Conservation (phyloP, 2,797 vertebrate species). For the Crenichthys baileyi region DNA sequence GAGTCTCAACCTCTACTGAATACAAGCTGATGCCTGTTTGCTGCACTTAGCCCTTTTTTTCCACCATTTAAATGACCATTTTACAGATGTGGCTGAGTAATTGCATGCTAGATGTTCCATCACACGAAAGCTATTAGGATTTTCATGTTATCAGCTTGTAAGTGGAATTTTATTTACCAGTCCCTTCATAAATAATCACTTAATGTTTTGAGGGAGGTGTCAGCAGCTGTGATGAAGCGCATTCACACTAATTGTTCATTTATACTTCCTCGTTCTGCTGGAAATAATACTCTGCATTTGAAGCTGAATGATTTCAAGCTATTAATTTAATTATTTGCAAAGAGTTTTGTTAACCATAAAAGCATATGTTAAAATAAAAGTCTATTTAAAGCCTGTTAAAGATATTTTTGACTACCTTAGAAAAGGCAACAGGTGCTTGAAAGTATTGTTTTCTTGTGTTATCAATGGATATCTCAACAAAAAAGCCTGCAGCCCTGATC, state of each 20-base stretch:
- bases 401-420: background rate
- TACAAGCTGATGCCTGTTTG: constrained; percentile 36
- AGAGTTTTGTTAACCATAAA: background rate
- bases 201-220: constrained; percentile 28
- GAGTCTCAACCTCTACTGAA: constrained; percentile 19
- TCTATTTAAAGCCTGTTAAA: background rate
- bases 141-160: constrained; percentile 32
- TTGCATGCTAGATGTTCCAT: constrained; percentile 12
- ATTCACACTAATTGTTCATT: constrained; percentile 35
- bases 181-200: constrained; percentile 48
- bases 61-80: constrained; percentile 36
- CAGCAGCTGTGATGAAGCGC: constrained; percentile 8
- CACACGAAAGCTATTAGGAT: constrained; percentile 19
- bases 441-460: background rate
- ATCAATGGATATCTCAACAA: background rate
- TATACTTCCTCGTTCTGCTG: constrained; percentile 40
- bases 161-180: constrained; percentile 34
- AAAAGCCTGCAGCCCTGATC: background rate
- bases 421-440: background rate
- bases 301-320: constrained; percentile 55
- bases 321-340: background rate
- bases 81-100: constrained; percentile 9
- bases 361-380: background rate
- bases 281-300: constrained; percentile 47
- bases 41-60: constrained; percentile 26